Conservation (phyloP, 2,888 invertebrate species). For the Cantharis rustica region DNA sequence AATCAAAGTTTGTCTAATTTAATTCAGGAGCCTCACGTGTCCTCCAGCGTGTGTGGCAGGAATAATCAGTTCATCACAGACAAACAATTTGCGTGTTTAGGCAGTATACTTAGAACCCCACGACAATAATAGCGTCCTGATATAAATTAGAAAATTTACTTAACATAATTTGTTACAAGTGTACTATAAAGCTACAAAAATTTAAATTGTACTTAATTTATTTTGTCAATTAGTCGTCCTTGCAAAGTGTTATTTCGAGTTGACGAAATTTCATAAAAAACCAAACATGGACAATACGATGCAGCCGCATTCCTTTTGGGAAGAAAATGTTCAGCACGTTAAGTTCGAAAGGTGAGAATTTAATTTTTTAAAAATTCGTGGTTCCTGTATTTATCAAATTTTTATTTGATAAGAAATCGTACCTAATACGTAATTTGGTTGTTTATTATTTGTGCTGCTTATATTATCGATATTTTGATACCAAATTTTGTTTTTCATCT, state of each 20-base stretch:
- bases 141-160: neutral
- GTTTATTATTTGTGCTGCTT: neutral
- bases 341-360: slow-evolving; percentile 60
- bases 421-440: neutral
- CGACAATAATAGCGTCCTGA: neutral
- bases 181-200: neutral
- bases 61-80: slow-evolving; percentile 42
- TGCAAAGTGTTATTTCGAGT: neutral
- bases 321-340: slow-evolving; percentile 59
- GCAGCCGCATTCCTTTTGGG: slow-evolving; percentile 60
- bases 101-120: neutral
- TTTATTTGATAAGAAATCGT: neutral
- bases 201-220: neutral
- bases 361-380: neutral
- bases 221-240: neutral
- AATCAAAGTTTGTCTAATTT: slow-evolving; percentile 2
- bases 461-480: neutral
- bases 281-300: slow-evolving; percentile 45
- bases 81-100: slow-evolving; percentile 24
- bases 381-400: neutral
- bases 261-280: neutral
- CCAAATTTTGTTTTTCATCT: neutral
- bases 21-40: slow-evolving; percentile 46
- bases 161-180: neutral
- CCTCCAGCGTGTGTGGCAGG: slow-evolving; percentile 46